Conservation (phyloP, 2,888 invertebrate species). For the Torymus aiolomorphi region DNA sequence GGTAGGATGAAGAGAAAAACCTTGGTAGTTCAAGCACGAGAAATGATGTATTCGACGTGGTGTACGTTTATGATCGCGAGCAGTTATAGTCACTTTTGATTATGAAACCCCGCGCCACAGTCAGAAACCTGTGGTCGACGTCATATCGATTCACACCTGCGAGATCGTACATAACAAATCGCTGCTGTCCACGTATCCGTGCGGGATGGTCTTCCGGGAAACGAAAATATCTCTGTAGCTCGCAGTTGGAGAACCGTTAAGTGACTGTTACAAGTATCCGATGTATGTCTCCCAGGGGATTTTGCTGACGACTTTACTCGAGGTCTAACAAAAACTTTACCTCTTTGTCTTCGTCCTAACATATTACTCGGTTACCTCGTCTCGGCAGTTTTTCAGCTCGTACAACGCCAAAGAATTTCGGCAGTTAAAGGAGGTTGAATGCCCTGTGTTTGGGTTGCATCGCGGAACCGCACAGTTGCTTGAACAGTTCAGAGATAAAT, state of each 20-base stretch:
- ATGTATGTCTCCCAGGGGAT: no score
- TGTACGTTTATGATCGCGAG: conserved; percentile 7
- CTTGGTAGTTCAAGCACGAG: background rate
- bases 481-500: background rate
- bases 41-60: background rate
- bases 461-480: conserved; percentile 5
- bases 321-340: background rate
- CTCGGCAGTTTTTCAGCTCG: background rate
- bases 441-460: background rate
- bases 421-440: background rate
- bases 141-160: conserved; percentile 6
- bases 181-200: background rate
- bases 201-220: no score
- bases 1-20: background rate
- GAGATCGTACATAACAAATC: conserved; percentile 6
- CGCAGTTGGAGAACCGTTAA: background rate
- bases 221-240: background rate
- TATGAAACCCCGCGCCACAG: background rate
- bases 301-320: no score
- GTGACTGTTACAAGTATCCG: background rate
- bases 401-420: background rate
- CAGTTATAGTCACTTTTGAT: conserved; percentile 12
- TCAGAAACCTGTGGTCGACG: background rate
- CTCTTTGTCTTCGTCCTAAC: no score
- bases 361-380: background rate